A percentile compares a stretch with the other conserved stretches of the same genome.
Conservation (phyloP, 1,140 invertebrate genomes). For the Amphibalanus amphitrite region DNA sequence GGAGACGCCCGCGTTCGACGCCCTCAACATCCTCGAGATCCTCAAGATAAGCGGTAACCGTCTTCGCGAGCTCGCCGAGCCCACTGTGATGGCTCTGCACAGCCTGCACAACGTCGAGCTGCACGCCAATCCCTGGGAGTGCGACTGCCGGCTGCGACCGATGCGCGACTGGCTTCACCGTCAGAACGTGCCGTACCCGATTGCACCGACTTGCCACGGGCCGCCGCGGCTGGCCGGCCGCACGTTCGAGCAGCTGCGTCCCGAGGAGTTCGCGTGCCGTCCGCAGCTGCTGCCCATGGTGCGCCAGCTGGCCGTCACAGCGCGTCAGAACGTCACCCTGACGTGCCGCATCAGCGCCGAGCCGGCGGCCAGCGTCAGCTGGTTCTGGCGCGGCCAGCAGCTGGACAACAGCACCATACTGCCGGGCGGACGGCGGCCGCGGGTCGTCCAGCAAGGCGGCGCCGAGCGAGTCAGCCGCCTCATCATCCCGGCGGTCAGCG, state of each 20-base stretch:
- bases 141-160: slow-evolving; percentile 59
- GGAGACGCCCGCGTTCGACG: slow-evolving; percentile 61
- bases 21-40: slow-evolving; percentile 61
- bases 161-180: slow-evolving; percentile 56
- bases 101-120: slow-evolving; percentile 54
- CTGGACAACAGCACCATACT: slow-evolving; percentile 50
- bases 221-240: slow-evolving; percentile 45
- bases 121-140: slow-evolving; percentile 73
- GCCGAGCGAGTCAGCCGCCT: slow-evolving; percentile 55
- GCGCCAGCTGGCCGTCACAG: slow-evolving; percentile 51
- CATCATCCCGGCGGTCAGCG: slow-evolving; percentile 67
- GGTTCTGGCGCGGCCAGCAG: slow-evolving; percentile 69
- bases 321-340: slow-evolving; percentile 68
- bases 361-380: slow-evolving; percentile 57
- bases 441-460: slow-evolving; percentile 13
- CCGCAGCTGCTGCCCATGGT: slow-evolving; percentile 52
- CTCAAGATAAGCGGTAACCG: slow-evolving; percentile 63
- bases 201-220: slow-evolving; percentile 50
- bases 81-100: slow-evolving; percentile 18
- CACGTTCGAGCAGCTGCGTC: slow-evolving; percentile 45
- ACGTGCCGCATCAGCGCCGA: slow-evolving; percentile 57
- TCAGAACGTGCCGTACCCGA: slow-evolving; percentile 46
- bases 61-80: slow-evolving; percentile 42
- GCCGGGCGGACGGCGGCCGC: slow-evolving; percentile 21
- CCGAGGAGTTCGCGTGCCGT: slow-evolving; percentile 59